Conservation (phyloP, 1,140 invertebrate species). For the Anastrepha ludens region DNA sequence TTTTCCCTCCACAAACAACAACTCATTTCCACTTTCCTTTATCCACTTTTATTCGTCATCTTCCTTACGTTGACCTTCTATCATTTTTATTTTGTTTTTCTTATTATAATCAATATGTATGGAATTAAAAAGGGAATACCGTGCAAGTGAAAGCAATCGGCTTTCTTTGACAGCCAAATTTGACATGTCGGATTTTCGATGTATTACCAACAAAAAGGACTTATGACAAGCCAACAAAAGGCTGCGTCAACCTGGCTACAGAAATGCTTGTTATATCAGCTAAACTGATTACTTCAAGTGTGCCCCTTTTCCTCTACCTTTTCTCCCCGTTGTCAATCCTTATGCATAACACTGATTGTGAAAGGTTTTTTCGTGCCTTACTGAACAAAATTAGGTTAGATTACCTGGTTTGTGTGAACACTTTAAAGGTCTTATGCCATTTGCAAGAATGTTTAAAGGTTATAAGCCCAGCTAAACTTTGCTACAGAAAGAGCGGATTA, state of each 20-base stretch:
- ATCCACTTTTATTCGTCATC: neutral
- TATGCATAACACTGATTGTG: neutral
- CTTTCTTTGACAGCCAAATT: slow-evolving; percentile 49
- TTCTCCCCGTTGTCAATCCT: neutral
- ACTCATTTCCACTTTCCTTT: slow-evolving; percentile 30
- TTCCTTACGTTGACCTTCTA: neutral
- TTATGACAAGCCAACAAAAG: slow-evolving; percentile 45
- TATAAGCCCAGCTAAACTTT: neutral
- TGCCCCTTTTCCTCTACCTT: neutral
- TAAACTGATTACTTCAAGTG: slow-evolving; percentile 44
- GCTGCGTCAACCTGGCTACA: slow-evolving; percentile 22
- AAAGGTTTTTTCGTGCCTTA: neutral
- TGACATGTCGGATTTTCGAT: slow-evolving; percentile 45
- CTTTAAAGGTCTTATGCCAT: neutral
- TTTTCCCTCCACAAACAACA: slow-evolving; percentile 23
- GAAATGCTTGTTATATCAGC: slow-evolving; percentile 1
- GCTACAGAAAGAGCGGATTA: neutral
- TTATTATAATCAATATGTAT: neutral
- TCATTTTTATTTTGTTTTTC: neutral
- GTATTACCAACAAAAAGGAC: slow-evolving; percentile 17
- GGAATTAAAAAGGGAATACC: neutral
- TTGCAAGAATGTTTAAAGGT: neutral
- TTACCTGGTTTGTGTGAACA: slow-evolving; percentile 5
- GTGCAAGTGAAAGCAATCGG: slow-evolving; percentile 28
- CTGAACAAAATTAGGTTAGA: slow-evolving; percentile 16